Percentiles rank a stretch among this genome's conserved stretches.
Evolutionary conservation across 2,888 invertebrate species (phyloP).

Genomic region (Sphaerophoria rueppellii): DNA sequence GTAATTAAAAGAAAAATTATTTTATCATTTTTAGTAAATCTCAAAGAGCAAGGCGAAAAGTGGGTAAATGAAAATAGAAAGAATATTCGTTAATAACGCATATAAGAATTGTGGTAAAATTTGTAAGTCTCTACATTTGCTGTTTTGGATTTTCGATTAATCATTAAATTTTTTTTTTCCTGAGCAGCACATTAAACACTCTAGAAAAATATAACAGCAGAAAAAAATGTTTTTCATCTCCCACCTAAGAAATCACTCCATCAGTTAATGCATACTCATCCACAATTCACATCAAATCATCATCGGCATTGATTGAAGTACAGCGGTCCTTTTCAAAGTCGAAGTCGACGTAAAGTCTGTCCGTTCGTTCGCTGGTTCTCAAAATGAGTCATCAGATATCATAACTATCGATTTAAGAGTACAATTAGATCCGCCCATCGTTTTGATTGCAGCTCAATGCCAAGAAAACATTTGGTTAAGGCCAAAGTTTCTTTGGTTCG

Average conservation of each 20-base stretch:
- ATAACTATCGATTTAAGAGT: constrained; percentile 73
- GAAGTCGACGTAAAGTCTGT: constrained; percentile 71
- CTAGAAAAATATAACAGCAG: constrained; percentile 14
- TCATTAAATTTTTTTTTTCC: constrained; percentile 21
- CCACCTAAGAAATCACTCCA: constrained; percentile 57
- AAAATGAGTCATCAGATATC: constrained; percentile 73
- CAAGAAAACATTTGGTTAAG: constrained; percentile 63
- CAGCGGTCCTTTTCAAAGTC: constrained; percentile 72
- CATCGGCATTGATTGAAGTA: constrained; percentile 73
- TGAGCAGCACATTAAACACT: constrained; percentile 4
- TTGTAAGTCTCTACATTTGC: not conserved
- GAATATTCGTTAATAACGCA: no score
- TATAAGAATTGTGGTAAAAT: not conserved
- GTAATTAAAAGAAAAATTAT: constrained; percentile 28
- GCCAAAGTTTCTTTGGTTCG: not conserved
- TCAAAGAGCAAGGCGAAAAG: no score
- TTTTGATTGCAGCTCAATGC: constrained; percentile 71
- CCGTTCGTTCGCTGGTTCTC: constrained; percentile 66
- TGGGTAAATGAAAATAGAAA: no score
- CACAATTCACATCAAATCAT: constrained; percentile 71
- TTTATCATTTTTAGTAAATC: not conserved
- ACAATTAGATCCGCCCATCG: constrained; percentile 72
- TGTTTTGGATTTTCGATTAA: constrained; percentile 31
- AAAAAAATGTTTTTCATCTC: constrained; percentile 48
- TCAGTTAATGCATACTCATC: constrained; percentile 65